Conservation (phyloP, 1,140 invertebrate genomes). For the Scylla paramamosain region DNA sequence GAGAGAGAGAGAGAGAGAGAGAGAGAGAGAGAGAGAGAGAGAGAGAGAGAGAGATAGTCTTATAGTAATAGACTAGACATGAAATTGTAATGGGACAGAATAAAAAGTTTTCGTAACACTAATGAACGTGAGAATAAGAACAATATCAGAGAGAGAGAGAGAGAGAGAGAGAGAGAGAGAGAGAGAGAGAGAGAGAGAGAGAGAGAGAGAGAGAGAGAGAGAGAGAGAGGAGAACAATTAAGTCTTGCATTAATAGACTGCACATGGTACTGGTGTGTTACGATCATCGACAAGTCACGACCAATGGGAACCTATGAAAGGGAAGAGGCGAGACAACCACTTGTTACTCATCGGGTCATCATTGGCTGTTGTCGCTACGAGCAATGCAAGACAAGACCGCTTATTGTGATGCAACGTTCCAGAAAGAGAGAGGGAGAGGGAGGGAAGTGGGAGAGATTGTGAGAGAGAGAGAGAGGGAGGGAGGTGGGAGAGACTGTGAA, state of each 20-base stretch:
- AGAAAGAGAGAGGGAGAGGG: not conserved
- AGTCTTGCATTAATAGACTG: not conserved
- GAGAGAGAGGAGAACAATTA: not conserved
- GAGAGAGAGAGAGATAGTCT: not conserved
- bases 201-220: not conserved
- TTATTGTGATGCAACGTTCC: not conserved
- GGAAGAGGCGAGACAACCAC: not conserved
- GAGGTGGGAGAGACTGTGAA: not conserved
- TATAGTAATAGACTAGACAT: not conserved
- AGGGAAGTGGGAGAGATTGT: not conserved
- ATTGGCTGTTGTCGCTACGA: not conserved
- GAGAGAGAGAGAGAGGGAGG: not conserved
- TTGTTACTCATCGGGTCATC: not conserved
- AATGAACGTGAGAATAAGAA: not conserved
- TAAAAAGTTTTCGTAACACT: not conserved
- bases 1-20: constrained; percentile 5
- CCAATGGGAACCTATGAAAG: not conserved
- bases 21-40: constrained; percentile 20
- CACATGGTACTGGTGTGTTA: too few species aligned
- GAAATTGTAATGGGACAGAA: not conserved
- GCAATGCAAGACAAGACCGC: not conserved
- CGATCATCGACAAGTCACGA: too few species aligned
- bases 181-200: not conserved
- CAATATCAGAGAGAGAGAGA: not conserved
- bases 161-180: not conserved